Conservation (phyloP, 2,797 vertebrate genomes). For the Silurus lanzhouensis region DNA sequence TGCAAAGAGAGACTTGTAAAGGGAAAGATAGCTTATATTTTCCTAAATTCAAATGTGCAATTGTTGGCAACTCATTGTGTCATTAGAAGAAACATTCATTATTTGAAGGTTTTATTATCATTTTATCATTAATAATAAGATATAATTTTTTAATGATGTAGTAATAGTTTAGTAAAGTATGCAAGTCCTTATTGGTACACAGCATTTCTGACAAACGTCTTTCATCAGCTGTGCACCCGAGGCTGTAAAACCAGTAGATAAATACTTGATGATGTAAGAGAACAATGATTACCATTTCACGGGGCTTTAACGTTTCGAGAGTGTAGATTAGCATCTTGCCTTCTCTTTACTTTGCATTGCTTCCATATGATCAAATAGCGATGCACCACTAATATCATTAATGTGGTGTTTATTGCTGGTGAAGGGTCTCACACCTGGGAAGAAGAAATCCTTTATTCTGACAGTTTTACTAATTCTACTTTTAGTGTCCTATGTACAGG, state of each 20-base stretch:
- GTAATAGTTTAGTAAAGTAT: neutral
- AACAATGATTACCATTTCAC: neutral
- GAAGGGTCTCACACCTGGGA: neutral
- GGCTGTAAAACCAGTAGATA: neutral
- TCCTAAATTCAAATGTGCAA: neutral
- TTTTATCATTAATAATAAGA: neutral
- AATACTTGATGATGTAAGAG: neutral
- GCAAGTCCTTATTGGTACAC: neutral
- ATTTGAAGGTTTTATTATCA: neutral
- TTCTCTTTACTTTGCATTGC: neutral
- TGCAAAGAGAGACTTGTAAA: neutral
- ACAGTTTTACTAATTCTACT: neutral
- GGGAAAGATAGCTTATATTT: neutral
- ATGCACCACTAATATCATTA: neutral
- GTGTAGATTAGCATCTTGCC: neutral
- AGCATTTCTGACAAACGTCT: neutral
- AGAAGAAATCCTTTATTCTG: neutral
- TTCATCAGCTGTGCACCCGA: neutral
- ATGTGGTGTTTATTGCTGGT: neutral
- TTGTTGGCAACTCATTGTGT: neutral
- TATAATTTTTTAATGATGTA: neutral
- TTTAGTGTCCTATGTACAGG: neutral
- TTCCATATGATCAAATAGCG: neutral
- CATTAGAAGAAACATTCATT: neutral
- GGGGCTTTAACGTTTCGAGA: neutral